Conservation (phyloP, 2,113 vertebrate genomes). For the Polypterus bichir region DNA sequence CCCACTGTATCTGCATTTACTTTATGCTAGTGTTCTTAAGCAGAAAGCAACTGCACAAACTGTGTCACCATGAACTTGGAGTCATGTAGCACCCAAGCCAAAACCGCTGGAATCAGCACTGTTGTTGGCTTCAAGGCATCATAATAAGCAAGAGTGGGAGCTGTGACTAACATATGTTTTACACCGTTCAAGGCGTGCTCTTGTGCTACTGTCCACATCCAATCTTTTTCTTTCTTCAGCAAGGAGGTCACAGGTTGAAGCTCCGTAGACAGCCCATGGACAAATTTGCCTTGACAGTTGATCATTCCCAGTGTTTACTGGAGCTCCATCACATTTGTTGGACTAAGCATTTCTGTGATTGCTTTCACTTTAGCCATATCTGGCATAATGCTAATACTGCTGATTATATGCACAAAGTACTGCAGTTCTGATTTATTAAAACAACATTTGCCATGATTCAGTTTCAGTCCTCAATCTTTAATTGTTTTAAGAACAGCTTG, state of each 20-base stretch:
- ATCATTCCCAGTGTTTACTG: conserved; percentile 3
- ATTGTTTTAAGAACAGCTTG: conserved; percentile 6
- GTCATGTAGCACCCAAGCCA: neutral
- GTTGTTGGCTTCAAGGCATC: conserved; percentile 3
- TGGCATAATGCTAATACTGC: neutral
- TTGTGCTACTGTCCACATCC: neutral
- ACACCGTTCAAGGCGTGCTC: neutral
- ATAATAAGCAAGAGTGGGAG: neutral
- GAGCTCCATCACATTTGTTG: neutral
- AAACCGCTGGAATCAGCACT: conserved; percentile 8
- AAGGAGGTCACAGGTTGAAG: neutral
- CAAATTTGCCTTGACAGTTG: conserved; percentile 12
- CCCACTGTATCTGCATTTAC: conserved; percentile 2
- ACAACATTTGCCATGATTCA: conserved; percentile 9
- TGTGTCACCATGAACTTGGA: conserved; percentile 2
- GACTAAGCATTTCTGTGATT: neutral
- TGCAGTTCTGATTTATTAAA: neutral
- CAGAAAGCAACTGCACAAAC: conserved; percentile 3
- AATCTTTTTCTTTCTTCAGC: neutral
- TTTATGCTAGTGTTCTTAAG: conserved; percentile 1
- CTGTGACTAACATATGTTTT: neutral
- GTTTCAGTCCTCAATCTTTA: conserved; percentile 7
- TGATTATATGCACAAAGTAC: neutral
- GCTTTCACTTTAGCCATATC: neutral
- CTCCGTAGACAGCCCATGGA: neutral